Conservation (phyloP, 2,113 vertebrate species). For the Empidonax alnorum region DNA sequence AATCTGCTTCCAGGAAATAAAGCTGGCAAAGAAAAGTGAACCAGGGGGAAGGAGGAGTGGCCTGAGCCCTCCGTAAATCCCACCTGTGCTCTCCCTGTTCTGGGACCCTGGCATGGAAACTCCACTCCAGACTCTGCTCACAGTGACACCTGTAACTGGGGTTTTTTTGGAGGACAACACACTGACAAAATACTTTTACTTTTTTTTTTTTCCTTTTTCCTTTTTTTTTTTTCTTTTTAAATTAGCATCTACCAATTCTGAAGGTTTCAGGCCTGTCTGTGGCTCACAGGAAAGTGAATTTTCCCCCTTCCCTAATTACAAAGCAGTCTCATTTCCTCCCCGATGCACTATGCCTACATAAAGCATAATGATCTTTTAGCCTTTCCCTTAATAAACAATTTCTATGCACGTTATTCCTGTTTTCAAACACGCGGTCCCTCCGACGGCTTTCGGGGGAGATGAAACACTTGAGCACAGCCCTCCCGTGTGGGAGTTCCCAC, state of each 20-base stretch:
- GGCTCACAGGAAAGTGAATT: neutral
- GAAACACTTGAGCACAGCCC: neutral
- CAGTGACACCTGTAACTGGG: too few relatives aligned
- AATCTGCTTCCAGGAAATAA: neutral
- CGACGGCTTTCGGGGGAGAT: neutral
- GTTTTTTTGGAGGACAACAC: neutral
- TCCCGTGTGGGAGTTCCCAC: neutral
- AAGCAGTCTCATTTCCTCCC: neutral
- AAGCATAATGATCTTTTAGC: neutral
- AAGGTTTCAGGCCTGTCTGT: neutral
- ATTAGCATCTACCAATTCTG: neutral
- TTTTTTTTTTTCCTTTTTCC: too few relatives aligned
- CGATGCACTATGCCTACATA: neutral
- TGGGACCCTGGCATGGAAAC: neutral
- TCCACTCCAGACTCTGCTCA: neutral
- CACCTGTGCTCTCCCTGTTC: neutral
- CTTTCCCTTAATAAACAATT: neutral
- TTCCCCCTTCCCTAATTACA: neutral
- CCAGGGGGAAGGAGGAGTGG: neutral
- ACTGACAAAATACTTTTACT: neutral
- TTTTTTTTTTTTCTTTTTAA: neutral
- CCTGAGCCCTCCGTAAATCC: neutral
- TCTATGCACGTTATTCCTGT: neutral
- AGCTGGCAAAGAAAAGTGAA: neutral
- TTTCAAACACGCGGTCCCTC: neutral